Evolutionary conservation across 2,888 invertebrate genomes (phyloP), one percentile per base, ranked within the genome.

Genomic region (Orthosia incerta): DNA sequence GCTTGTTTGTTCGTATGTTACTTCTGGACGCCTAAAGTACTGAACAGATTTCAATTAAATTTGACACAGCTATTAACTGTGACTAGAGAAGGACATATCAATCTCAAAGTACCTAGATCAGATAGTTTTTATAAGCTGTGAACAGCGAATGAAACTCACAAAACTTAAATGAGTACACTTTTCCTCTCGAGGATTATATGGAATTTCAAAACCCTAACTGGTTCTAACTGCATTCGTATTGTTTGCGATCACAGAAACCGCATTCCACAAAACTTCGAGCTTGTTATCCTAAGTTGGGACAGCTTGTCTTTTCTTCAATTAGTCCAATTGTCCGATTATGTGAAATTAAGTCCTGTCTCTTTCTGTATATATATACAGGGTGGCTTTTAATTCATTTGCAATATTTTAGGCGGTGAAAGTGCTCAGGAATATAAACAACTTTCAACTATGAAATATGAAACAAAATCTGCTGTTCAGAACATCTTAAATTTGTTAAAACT

Each of bases 181-280:
- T 51, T 60, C 46, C 59, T 59, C 71, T 46, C 23, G 1, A 23
- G 39, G 2, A 23, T 74, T 55, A 46, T 18, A 31, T 51, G 3
- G 1, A 56, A 45, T 50, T 75, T 50, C 26, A 26, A 45, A 74
- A 31, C 53, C 26, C 18, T 60, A n/a, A 74, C 20, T 50, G 18
- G 39, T 62, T 56, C 11, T 56, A 39, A 48, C 61, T 55, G 55
- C 46, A 26, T 39, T 39, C 23, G 16, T 55, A 26, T 61, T 74
- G 53, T 62, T 56, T 73, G 39, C 45, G 23, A 62, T 39, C 48
- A 39, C 15, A 50, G 46, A 15, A 46, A 23, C 46, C 60, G 15
- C 45, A 53, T 16, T 46, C 7, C 20, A 4, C 51, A 15, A n/a
- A 39, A 1, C 20, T 23, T 48, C 2, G n/a, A 20, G 16, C 23